A percentile compares a stretch with the other conserved stretches of the same genome.
Conservation (phyloP, 1,140 invertebrate species). For the Meloidogyne exigua region DNA sequence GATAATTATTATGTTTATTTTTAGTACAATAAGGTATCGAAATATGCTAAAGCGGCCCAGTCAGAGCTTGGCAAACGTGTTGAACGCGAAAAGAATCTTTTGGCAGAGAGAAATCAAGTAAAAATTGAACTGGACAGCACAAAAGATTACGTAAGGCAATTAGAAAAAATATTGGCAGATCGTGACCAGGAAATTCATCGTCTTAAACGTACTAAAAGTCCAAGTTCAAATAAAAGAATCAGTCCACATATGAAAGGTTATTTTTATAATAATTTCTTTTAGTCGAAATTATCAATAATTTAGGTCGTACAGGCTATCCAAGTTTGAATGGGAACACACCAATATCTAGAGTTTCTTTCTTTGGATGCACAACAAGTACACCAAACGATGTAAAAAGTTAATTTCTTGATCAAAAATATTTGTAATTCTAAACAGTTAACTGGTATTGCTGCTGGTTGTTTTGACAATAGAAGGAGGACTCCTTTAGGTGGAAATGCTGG, state of each 20-base stretch:
- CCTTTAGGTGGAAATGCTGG: background rate
- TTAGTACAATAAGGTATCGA: conserved; percentile 15
- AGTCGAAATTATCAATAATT: background rate
- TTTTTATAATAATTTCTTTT: background rate
- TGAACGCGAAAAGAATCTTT: conserved; percentile 12
- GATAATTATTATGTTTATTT: background rate
- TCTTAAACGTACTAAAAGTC: conserved; percentile 18
- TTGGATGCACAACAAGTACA: conserved; percentile 18
- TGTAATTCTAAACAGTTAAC: background rate
- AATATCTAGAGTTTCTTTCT: conserved; percentile 9
- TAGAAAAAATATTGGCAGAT: conserved; percentile 17
- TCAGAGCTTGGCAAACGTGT: conserved; percentile 6
- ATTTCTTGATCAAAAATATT: background rate
- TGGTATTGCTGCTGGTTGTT: background rate
- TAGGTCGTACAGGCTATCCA: background rate
- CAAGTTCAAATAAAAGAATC: background rate
- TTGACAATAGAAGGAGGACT: background rate
- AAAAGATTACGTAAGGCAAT: background rate
- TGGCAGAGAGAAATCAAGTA: conserved; percentile 15
- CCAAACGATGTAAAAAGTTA: conserved; percentile 10
- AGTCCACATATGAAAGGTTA: conserved; percentile 16
- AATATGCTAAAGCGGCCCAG: conserved; percentile 11
- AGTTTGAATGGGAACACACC: conserved; percentile 23
- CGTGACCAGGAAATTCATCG: conserved; percentile 21
- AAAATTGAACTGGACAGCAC: conserved; percentile 12